These are phyloP conservation scores for Brachymystax lenok DNA, from an alignment of 2,797 vertebrate genomes.

Conservation along the genomic window DNA sequence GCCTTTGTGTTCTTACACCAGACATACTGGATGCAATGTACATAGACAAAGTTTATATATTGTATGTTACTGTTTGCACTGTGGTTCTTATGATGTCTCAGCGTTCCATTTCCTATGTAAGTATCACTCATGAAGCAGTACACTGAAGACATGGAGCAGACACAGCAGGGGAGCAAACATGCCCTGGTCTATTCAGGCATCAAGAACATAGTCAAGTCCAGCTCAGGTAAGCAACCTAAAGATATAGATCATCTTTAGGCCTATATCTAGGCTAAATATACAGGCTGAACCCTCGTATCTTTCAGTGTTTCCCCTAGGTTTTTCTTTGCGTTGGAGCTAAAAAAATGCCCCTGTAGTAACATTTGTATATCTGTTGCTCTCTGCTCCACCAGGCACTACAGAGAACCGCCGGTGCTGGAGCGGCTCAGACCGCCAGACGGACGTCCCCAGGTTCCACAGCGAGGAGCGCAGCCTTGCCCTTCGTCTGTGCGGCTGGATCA, in stretches of 20 bases:
- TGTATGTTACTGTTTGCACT: neutral
- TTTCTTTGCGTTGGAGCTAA: neutral
- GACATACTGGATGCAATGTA: neutral
- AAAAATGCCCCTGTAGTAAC: neutral
- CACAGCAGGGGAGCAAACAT: conserved; percentile 89
- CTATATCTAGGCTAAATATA: neutral
- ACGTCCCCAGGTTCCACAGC: conserved; percentile 85
- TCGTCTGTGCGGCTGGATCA: conserved; percentile 96
- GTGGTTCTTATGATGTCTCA: conserved; percentile 12
- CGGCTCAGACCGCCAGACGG: conserved; percentile 87
- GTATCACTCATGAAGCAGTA: conserved; percentile 98
- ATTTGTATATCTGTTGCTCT: neutral
- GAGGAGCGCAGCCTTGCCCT: conserved; percentile 93
- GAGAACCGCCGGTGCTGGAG: conserved; percentile 90
- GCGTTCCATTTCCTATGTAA: conserved; percentile 83
- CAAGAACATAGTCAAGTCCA: conserved; percentile 93
- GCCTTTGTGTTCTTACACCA: neutral
- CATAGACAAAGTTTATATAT: neutral
- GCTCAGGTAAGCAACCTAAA: conserved; percentile 82
- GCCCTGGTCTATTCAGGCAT: conserved; percentile 93
- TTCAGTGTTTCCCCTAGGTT: too few species aligned
- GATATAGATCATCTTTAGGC: neutral
- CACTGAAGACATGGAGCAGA: conserved; percentile 92
- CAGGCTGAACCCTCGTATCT: neutral
- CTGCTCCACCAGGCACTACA: conserved; percentile 77